Evolutionary conservation across 2,113 vertebrate species (phyloP).

Genomic region (Macroglossus sobrinus): DNA sequence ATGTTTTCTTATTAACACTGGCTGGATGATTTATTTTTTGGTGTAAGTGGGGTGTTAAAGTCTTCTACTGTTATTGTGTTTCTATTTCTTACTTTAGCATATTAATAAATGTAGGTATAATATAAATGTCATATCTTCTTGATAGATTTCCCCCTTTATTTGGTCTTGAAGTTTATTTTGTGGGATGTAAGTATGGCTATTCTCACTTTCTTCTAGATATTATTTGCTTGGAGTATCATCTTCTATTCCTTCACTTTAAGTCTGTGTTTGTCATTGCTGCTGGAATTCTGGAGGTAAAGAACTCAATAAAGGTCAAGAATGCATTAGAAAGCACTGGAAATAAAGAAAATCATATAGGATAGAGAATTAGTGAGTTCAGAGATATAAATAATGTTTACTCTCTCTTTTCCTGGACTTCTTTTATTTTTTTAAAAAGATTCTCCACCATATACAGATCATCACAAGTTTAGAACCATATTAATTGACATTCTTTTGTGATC

Average conservation of each 20-base stretch:
- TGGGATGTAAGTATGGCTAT: not conserved
- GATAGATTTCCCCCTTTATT: not conserved
- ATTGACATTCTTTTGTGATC: not conserved
- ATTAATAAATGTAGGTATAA: not conserved
- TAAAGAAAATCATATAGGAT: too few relatives aligned
- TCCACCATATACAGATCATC: not conserved
- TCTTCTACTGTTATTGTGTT: not conserved
- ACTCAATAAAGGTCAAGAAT: too few relatives aligned
- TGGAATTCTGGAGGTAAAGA: too few relatives aligned
- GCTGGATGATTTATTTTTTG: not conserved
- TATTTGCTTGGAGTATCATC: not conserved
- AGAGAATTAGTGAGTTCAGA: too few relatives aligned
- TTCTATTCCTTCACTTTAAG: not conserved
- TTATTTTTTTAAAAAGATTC: not conserved
- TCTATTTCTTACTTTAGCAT: not conserved
- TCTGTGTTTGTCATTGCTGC: not conserved
- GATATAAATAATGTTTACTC: too few relatives aligned
- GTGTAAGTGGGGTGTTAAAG: not conserved
- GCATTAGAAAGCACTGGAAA: too few relatives aligned
- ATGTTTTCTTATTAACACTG: not conserved
- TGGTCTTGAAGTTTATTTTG: not conserved
- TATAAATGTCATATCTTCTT: too few relatives aligned
- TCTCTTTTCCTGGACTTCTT: not conserved
- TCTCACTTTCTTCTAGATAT: not conserved
- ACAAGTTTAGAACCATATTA: not conserved